Base-by-base conservation (phyloP, 92 coral and sea anemone genomes). In the Porites evermanni region DNA sequence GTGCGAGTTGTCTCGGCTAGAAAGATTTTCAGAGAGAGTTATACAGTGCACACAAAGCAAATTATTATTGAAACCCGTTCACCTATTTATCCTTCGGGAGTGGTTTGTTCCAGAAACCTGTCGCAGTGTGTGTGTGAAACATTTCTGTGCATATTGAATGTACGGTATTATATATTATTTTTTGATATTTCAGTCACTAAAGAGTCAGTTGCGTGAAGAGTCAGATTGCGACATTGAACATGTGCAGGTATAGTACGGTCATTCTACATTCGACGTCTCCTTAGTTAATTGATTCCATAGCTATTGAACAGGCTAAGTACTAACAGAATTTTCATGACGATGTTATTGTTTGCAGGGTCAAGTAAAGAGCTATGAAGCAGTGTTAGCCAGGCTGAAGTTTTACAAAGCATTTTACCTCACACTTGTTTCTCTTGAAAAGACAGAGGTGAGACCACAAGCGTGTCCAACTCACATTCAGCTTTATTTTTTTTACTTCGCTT, bases 371-470 rank as follows among this genome's bases (percentile, higher is more conserved):
- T 79, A 86, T 63, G 95, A 91, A 79, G 96, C 95, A 6, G 91
- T 94, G 18, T 90, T 92, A 19, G 93, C 94, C 44, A 90, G 98
- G 78, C 81, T 94, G 65, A 94, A 93, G 90, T 94, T 94, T 86
- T 86, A 84, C 79, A 94, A 92, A 81, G 91, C 95, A 52, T 94
- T 94, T 74, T 94, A 94, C 84, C 89, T 93, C 77, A 60, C 95
- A 3, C 86, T 94, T 50, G 93, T 94, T 44, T 94, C 98, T 3
- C 85, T 94, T 75, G 95, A 94, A 64, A 94, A 94, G 79, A 64
- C 94, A 71, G 95, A 94, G 94, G 98, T 94, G 64, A n/a, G 84
- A 38, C 2, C 3, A 7, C 29, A 13, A 74, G 47, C 74, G 12
- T 69, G 23, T 50, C 12, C 14, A 21, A 7, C 8, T 3, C 19